Evolutionary conservation across 2,888 invertebrate genomes (phyloP).

Genomic region (Ctena decussata): DNA sequence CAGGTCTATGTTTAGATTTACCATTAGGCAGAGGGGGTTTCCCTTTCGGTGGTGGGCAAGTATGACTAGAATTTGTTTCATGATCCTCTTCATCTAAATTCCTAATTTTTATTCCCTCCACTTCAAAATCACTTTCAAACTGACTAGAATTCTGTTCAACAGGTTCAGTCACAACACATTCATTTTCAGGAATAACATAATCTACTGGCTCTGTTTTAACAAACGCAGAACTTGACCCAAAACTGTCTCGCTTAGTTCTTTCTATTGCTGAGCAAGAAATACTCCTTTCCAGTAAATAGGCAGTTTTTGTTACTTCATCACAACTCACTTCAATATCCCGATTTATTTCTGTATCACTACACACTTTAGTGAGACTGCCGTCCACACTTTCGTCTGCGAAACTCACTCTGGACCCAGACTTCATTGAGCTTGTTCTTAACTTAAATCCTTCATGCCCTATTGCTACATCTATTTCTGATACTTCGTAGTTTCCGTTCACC

Average conservation of each 20-base stretch:
- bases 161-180: background rate
- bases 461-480: constrained; percentile 12
- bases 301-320: background rate
- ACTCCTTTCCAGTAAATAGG: constrained; percentile 67
- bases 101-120: background rate
- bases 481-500: constrained; percentile 55
- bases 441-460: constrained; percentile 15
- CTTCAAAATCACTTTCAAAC: background rate
- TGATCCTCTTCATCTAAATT: background rate
- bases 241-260: constrained; percentile 39
- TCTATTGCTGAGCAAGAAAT: constrained; percentile 76
- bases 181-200: constrained; percentile 36
- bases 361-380: constrained; percentile 58
- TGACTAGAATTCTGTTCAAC: background rate
- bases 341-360: constrained; percentile 55
- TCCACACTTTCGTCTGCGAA: constrained; percentile 58
- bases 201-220: constrained; percentile 23
- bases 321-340: constrained; percentile 1
- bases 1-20: constrained; percentile 52
- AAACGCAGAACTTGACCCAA: constrained; percentile 9
- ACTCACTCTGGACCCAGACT: constrained; percentile 60
- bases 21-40: constrained; percentile 66
- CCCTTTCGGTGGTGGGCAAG: constrained; percentile 31
- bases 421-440: constrained; percentile 39
- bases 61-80: constrained; percentile 10